These are phyloP conservation scores for Sebastes minor DNA, from an alignment of 2,797 vertebrate species.

Conservation along the genomic window DNA sequence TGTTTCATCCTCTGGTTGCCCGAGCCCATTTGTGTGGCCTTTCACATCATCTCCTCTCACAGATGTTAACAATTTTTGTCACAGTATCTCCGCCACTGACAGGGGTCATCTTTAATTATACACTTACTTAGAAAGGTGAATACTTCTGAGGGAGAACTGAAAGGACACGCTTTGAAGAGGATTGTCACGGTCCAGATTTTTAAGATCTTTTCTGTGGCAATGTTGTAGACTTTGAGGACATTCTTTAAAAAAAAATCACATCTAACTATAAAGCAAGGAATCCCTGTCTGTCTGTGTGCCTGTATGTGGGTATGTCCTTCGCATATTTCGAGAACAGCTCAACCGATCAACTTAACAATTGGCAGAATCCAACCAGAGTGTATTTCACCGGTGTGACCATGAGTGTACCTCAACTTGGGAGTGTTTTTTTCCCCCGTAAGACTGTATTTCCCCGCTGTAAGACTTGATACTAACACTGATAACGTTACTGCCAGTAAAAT, in stretches of 20 bases:
- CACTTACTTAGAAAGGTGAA: slow-evolving; percentile 63
- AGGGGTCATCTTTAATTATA: slow-evolving; percentile 74
- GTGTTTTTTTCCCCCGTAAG: neutral
- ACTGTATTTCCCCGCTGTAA: neutral
- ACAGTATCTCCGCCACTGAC: slow-evolving; percentile 47
- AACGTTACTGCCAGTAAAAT: neutral
- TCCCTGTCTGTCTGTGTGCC: neutral
- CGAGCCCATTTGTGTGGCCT: slow-evolving; percentile 30
- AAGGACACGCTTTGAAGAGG: slow-evolving; percentile 54
- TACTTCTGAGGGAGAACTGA: slow-evolving; percentile 54
- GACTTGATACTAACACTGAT: neutral
- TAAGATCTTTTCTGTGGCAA: slow-evolving; percentile 23
- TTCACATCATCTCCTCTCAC: slow-evolving; percentile 52
- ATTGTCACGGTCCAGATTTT: slow-evolving; percentile 34
- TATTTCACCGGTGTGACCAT: neutral
- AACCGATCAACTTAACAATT: neutral
- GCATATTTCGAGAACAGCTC: neutral
- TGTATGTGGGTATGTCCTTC: neutral
- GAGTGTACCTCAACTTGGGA: neutral
- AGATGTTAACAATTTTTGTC: slow-evolving; percentile 57
- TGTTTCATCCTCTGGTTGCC: slow-evolving; percentile 53
- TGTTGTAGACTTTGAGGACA: neutral
- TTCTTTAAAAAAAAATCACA: neutral
- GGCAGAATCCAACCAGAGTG: neutral
- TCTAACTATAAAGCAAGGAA: neutral